Conservation (phyloP, 2,797 vertebrate genomes). For the Amniataba percoides region DNA sequence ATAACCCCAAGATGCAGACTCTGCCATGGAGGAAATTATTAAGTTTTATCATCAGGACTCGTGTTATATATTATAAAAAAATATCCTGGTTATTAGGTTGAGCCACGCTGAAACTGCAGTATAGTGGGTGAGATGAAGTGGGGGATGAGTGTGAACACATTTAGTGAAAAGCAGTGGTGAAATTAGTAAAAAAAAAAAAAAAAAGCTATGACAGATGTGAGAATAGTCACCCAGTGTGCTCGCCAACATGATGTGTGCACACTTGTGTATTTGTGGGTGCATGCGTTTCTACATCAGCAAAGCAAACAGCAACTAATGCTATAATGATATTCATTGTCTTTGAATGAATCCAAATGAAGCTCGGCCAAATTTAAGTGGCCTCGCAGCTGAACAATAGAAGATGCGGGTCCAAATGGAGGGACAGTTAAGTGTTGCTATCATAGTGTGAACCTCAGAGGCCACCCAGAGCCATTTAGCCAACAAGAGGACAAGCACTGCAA, state of each 20-base stretch:
- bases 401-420: slow-evolving; percentile 39
- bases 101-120: slow-evolving; percentile 6
- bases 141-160: slow-evolving; percentile 7
- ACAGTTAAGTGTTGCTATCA: slow-evolving; percentile 60
- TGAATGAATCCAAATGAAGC: slow-evolving; percentile 1
- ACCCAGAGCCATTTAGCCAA: slow-evolving; percentile 67
- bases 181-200: slow-evolving; percentile 12
- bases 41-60: slow-evolving; percentile 25
- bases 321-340: not conserved
- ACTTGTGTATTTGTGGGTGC: not conserved
- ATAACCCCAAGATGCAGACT: slow-evolving; percentile 37
- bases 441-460: slow-evolving; percentile 51
- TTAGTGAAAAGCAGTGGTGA: slow-evolving; percentile 11
- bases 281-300: not conserved
- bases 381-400: slow-evolving; percentile 37
- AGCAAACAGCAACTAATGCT: not conserved
- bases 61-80: slow-evolving; percentile 17
- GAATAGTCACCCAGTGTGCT: slow-evolving; percentile 9
- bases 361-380: not conserved
- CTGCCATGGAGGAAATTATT: slow-evolving; percentile 36
- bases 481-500: slow-evolving; percentile 78
- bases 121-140: slow-evolving; percentile 9
- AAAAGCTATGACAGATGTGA: slow-evolving; percentile 7
- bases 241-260: not conserved
- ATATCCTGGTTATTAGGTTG: slow-evolving; percentile 14